phyloP scores from a whole-genome alignment of 2,888 invertebrate genomes.

The Onthophagus sagittarius region DNA sequence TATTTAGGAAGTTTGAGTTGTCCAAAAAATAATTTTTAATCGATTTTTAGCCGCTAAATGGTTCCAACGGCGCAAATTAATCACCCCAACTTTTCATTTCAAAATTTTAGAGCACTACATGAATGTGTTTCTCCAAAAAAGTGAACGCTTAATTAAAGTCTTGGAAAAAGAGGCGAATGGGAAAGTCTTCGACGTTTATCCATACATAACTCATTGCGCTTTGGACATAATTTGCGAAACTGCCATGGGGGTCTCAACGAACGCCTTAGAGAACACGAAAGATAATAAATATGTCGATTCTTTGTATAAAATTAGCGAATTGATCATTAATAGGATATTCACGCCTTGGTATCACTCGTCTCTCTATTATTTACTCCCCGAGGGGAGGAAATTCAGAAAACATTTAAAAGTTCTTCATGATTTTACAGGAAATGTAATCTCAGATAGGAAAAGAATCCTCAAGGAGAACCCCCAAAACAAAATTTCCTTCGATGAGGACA shows the following conservation, averaged over 20 bases:
- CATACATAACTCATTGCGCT: slow-evolving; percentile 22
- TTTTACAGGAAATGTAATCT: slow-evolving; percentile 25
- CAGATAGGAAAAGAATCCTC: slow-evolving; percentile 25
- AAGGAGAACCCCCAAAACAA: neutral
- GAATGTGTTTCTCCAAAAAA: slow-evolving; percentile 36
- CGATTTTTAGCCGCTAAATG: slow-evolving; percentile 31
- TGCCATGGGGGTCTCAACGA: slow-evolving; percentile 17
- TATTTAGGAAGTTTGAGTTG: neutral
- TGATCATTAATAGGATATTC: neutral
- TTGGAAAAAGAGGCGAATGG: slow-evolving; percentile 30
- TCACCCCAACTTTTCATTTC: slow-evolving; percentile 40
- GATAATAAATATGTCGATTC: slow-evolving; percentile 15
- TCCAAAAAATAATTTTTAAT: neutral
- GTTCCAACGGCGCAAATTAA: slow-evolving; percentile 33
- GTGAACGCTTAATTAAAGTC: slow-evolving; percentile 30
- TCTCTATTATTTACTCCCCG: neutral
- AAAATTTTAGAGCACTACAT: slow-evolving; percentile 37
- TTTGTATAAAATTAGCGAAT: slow-evolving; percentile 8
- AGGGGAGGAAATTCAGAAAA: slow-evolving; percentile 1
- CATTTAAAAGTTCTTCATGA: slow-evolving; percentile 12
- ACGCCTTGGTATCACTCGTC: neutral
- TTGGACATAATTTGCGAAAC: slow-evolving; percentile 38
- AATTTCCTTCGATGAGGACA: neutral
- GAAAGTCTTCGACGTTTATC: slow-evolving; percentile 37
- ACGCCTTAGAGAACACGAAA: slow-evolving; percentile 23